Evolutionary conservation across 2,888 invertebrate species (phyloP), one percentile per base, ranked within the genome.

Genomic region (Diadromus collaris): DNA sequence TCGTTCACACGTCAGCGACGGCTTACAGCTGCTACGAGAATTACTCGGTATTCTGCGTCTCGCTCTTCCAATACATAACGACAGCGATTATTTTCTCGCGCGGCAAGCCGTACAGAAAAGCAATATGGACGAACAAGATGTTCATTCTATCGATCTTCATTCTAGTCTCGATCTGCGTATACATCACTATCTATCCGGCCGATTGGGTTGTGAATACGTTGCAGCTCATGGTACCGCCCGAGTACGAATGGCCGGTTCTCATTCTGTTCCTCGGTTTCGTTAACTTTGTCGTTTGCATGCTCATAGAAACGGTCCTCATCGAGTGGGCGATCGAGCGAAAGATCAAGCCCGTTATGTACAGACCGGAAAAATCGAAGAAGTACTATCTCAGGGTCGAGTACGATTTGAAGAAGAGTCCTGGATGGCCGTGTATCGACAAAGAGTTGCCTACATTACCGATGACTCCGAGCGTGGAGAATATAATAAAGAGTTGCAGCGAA

Each of bases 31-130:
- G 92, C 54, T 93, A 93, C 86, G 94, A 95, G 86, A 94, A 94
- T 85, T 94, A 94, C 83, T 92, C 94, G 0, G 91, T 95, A 2
- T 95, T 93, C 86, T 91, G 92, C 1, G 89, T 94, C 0, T 94
- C 94, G 0, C 92, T 93, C 77, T 95, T 94, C 85, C 95, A 95
- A 85, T 95, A 95, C 86, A 93, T 95, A 29, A 92, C 92, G 0
- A 92, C 94, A 89, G 94, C 94, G 1, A 89, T 94, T 70, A 92
- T 93, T 46, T 95, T 94, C 87, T 94, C 95, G 0, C 93, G 93
- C 78, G 95, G 95, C 0, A 93, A 93, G 70, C 95, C 95, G 0
- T 95, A 94, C 85, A 90, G 95, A 54, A 92, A 92, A 85, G 92
- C 93, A 0, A 91, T 95, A 67, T 94, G 93, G 83, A 93, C 93